Conservation (phyloP, 2,113 vertebrate species). For the Alouatta palliata region DNA sequence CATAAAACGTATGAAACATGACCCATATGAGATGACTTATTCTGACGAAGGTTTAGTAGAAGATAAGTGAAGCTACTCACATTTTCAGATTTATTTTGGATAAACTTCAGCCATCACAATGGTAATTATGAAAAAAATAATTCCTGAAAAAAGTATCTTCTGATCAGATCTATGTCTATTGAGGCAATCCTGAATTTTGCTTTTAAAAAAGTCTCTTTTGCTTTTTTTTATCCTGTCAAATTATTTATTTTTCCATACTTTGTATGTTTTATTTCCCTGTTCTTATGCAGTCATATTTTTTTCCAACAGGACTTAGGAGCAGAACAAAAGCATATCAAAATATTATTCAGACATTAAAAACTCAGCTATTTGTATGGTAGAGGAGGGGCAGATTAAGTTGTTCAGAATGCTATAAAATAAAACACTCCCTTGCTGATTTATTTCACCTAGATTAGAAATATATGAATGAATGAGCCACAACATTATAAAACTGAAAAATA, state of each 20-base stretch:
- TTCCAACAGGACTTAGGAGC: neutral
- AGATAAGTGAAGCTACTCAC: neutral
- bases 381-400: neutral
- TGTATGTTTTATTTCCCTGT: neutral
- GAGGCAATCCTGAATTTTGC: neutral
- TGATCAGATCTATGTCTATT: neutral
- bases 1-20: neutral
- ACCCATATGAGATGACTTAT: neutral
- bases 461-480: neutral
- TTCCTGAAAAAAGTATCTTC: neutral
- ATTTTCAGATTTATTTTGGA: neutral
- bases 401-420: neutral
- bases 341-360: neutral
- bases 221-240: neutral
- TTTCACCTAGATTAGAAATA: conserved; percentile 7
- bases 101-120: neutral
- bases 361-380: neutral
- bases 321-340: neutral
- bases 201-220: neutral
- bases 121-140: neutral
- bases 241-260: neutral
- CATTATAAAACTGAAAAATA: conserved; percentile 13
- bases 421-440: neutral
- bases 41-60: neutral
- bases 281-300: neutral